Evolutionary conservation across 2,888 invertebrate species (phyloP).

Genomic region (Lepetodrilus schrolli): DNA sequence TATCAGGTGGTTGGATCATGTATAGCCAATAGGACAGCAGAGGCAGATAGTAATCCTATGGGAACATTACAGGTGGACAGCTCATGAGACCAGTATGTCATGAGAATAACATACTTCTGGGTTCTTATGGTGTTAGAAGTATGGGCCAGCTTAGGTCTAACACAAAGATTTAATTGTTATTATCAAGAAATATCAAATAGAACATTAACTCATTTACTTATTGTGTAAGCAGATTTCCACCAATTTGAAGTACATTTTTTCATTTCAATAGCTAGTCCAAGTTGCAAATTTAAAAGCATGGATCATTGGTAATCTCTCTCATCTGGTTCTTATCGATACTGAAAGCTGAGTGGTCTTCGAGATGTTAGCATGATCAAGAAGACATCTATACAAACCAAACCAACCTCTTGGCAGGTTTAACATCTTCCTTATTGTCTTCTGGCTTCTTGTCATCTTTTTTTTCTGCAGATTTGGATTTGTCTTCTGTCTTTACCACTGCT

Average conservation of each 20-base stretch:
- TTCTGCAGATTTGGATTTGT: conserved; percentile 44
- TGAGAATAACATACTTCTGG: too few species aligned
- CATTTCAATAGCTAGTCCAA: too few species aligned
- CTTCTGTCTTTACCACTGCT: conserved; percentile 41
- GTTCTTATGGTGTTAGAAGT: too few species aligned
- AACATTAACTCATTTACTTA: neutral
- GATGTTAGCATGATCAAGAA: conserved; percentile 9
- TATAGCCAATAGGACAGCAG: too few species aligned
- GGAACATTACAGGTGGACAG: neutral
- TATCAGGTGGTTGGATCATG: too few species aligned
- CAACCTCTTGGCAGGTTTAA: conserved; percentile 61
- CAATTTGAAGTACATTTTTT: neutral
- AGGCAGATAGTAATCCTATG: neutral
- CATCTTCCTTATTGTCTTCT: conserved; percentile 59
- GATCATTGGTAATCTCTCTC: neutral
- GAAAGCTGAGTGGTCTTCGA: neutral
- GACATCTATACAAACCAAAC: conserved; percentile 58
- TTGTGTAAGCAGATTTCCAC: neutral
- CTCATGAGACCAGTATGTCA: too few species aligned
- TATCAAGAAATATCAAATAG: neutral
- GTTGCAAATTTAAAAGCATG: too few species aligned
- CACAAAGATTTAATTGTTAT: too few species aligned
- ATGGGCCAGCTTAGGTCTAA: too few species aligned
- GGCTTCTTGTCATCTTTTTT: conserved; percentile 49
- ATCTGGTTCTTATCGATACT: neutral